A percentile compares a stretch with the other conserved stretches of the same genome.
phyloP scores from a whole-genome alignment of 2,113 vertebrate genomes.

The Panurus biarmicus region DNA sequence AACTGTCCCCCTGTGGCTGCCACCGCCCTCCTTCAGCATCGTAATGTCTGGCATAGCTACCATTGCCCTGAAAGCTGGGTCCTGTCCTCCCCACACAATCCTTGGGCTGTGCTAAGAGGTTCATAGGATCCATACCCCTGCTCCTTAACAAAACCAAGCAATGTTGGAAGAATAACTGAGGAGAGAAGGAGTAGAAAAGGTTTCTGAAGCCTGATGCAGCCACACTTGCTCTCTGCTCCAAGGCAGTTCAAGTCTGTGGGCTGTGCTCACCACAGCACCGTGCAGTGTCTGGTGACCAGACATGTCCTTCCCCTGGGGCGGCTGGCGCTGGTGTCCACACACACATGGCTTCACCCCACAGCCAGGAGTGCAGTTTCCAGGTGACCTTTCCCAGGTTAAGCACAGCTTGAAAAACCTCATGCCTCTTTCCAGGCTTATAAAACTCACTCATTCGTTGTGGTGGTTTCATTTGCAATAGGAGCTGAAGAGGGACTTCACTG shows the following conservation, averaged over 20 bases:
- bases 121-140: not conserved
- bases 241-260: not conserved
- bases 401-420: not conserved
- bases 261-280: fast-evolving
- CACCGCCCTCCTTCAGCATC: not conserved
- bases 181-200: not conserved
- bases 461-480: not conserved
- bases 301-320: fast-evolving
- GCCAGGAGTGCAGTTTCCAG: not conserved
- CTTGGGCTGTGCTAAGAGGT: not conserved
- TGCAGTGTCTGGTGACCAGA: not conserved
- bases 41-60: not conserved
- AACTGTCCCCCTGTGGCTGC: not conserved
- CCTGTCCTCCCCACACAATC: fast-evolving
- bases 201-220: not conserved
- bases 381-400: not conserved
- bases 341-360: not conserved
- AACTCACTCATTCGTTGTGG: not conserved
- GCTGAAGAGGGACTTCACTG: not conserved
- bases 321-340: not conserved
- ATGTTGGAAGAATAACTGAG: not conserved
- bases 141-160: not conserved
- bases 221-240: not conserved
- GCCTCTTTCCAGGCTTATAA: not conserved
- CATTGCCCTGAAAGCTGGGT: not conserved